A percentile compares a stretch with the other conserved stretches of the same genome.
Evolutionary conservation across 2,797 vertebrate species (phyloP).

Genomic region (Jordanella pulchra): DNA sequence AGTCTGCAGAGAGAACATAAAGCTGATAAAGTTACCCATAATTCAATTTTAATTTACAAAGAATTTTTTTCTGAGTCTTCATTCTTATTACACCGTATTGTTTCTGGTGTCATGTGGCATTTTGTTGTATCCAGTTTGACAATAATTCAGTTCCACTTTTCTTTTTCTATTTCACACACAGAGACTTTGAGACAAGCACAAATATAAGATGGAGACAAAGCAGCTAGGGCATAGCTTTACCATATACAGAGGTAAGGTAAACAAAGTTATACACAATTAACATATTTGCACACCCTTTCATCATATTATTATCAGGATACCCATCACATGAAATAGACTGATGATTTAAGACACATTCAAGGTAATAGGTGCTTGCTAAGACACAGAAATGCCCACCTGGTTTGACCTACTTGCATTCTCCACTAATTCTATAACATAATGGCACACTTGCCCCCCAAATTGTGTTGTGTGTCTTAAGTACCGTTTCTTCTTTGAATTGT

Average conservation of each 20-base stretch:
- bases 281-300: conserved; percentile 38
- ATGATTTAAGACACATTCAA: conserved; percentile 45
- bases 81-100: conserved; percentile 23
- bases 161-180: conserved; percentile 60
- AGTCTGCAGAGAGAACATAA: conserved; percentile 38
- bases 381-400: conserved; percentile 31
- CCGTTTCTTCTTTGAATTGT: no score
- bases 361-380: conserved; percentile 24
- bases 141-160: conserved; percentile 34
- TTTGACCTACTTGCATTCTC: conserved; percentile 67
- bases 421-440: conserved; percentile 70
- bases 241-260: conserved; percentile 49
- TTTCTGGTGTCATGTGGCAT: conserved; percentile 23
- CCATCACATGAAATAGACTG: conserved; percentile 32
- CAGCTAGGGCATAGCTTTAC: conserved; percentile 22
- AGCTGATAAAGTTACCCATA: conserved; percentile 27
- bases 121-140: conserved; percentile 24
- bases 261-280: conserved; percentile 24
- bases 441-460: conserved; percentile 73
- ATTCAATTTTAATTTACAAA: conserved; percentile 7
- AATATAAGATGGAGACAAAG: conserved; percentile 61
- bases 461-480: conserved; percentile 18
- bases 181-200: conserved; percentile 65
- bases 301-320: conserved; percentile 55
- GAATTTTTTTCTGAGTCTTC: conserved; percentile 42